Conservation (phyloP, 1,140 invertebrate species). For the Caenorhabditis briggsae region DNA sequence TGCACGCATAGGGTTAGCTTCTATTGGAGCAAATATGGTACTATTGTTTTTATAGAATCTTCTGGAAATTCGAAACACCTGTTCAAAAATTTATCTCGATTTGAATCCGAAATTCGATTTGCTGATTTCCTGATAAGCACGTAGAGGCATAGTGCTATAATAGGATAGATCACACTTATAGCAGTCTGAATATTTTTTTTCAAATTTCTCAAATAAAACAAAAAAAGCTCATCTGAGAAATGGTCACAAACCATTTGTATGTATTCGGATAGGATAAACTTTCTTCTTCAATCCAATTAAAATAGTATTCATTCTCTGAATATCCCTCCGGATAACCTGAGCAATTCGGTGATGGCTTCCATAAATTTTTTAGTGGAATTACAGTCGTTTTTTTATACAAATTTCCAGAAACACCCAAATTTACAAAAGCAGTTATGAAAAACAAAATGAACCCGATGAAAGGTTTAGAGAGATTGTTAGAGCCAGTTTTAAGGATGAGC, state of each 20-base stretch:
- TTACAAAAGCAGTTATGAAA: not conserved
- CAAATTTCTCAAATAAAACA: not conserved
- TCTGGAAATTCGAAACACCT: not conserved
- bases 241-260: not conserved
- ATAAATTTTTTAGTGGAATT: not conserved
- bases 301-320: not conserved
- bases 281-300: not conserved
- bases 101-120: not conserved
- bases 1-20: too few species aligned
- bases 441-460: not conserved
- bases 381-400: too few species aligned
- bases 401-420: not conserved
- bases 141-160: not conserved
- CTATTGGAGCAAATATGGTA: too few species aligned
- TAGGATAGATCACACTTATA: not conserved
- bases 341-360: not conserved
- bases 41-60: not conserved
- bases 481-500: not conserved
- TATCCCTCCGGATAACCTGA: not conserved
- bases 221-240: not conserved
- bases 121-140: not conserved
- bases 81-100: not conserved
- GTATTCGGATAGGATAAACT: not conserved
- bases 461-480: not conserved
- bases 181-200: not conserved